These are phyloP conservation scores for Silurus glanis DNA, from an alignment of 2,113 vertebrate species.

Conservation along the genomic window DNA sequence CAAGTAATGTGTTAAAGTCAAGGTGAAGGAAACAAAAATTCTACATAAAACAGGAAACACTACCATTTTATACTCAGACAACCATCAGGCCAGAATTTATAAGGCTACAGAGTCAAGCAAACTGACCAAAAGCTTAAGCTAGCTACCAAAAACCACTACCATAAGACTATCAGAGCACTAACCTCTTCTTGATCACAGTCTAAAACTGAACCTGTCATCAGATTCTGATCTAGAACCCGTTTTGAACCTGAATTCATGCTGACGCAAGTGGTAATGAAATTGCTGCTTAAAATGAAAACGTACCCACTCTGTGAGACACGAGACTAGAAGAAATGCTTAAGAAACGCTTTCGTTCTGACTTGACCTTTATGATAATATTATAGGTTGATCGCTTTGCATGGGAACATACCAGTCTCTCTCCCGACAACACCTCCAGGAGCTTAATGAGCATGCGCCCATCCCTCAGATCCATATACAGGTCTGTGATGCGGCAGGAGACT, in stretches of 20 bases:
- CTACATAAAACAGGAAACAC: not conserved
- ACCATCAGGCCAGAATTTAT: not conserved
- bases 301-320: not conserved
- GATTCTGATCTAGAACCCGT: not conserved
- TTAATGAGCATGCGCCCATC: constrained; percentile 94
- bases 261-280: not conserved
- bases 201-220: not conserved
- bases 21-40: not conserved
- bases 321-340: not conserved
- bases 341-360: not conserved
- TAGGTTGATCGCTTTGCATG: not conserved
- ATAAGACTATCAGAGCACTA: not conserved
- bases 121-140: not conserved
- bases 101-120: not conserved
- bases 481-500: constrained; percentile 86
- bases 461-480: constrained; percentile 85
- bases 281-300: not conserved
- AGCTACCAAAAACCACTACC: not conserved
- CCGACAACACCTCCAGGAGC: constrained; percentile 86
- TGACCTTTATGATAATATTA: not conserved
- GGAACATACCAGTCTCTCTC: constrained; percentile 83
- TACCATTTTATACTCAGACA: not conserved
- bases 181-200: not conserved
- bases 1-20: not conserved
- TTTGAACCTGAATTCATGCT: not conserved